Base-by-base conservation (phyloP, 2,797 vertebrate genomes). In the Cirrhinus mrigala region DNA sequence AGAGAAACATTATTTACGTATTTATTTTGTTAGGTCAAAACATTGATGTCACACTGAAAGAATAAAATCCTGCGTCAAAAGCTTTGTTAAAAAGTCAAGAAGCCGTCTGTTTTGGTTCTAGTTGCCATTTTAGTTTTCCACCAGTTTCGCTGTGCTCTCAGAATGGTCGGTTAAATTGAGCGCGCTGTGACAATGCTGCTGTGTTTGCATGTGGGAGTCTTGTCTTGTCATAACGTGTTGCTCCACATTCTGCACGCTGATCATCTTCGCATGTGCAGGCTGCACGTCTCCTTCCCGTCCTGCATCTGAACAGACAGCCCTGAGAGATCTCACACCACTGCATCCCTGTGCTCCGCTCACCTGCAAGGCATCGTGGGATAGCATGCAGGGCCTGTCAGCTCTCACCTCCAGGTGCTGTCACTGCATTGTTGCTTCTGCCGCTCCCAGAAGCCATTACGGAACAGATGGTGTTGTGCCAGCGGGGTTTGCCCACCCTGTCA, bases 391-490 rank as follows among this genome's bases (percentile, higher is more conserved):
- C 27, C 81, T 83, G 84, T 88, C 86, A 76, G 78, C 71, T 75
- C 58, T 37, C 82, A 56, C 77, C 89, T 90, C 90, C 92, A 93
- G 92, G 92, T 93, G 92, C 91, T 85, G 89, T 20, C 71, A 87
- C 85, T 77, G 80, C 86, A 87, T 90, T 89, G 82, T 86, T 79
- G 71, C 10, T 44, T 22, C 52, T 85, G 79, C 79, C 62, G 90
- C 70, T 70, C 90, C 90, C 87, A 87, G 81, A 89, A 92, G 90
- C 90, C 86, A 86, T 90, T 90, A 91, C 33, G 7, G 89, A 90
- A 88, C 91, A 92, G 92, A 94, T 93, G 93, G 90, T 89, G 81
- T 12, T 1, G 80, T 81, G 92, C 90, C 91, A 91, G 91, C 81
- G 77, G 83, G 89, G 82, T 6, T 84, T 18, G 22, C 24, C 6